Base-by-base conservation (phyloP, 2,888 invertebrate genomes). In the Ceratothoa steindachneri region DNA sequence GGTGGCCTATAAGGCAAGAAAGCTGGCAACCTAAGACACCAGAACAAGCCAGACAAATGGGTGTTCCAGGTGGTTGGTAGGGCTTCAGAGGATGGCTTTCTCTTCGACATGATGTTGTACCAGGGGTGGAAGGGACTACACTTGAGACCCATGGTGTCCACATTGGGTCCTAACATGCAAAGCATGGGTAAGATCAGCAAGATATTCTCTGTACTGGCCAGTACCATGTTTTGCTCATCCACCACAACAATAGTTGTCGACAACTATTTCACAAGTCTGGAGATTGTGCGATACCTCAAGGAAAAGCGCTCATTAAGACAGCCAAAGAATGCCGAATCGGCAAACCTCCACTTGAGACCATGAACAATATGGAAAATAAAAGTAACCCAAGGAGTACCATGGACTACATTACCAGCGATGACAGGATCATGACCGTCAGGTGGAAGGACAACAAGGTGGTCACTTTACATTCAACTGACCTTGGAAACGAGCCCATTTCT, bases 381-480 rank as follows among this genome's bases (percentile, higher is more conserved):
- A 9, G 0, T 66, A 30, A 9, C n/a, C 71, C 19, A 7, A 2
- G 71, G 9, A 71, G 74, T 30, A 55, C 74, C 24, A 3, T 29
- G 3, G 71, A 71, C 52, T 74, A 74, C n/a, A 7, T 24, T 22
- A 24, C 74, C 27, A 60, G 29, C 41, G 28, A 71, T 52, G 70
- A 73, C 31, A 71, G 67, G 1, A 71, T 71, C 53, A 53, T 75
- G n/a, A 69, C 52, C 3, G 9, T 68, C 4, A 52, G 68, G 28
- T 72, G 64, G 72, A 75, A 72, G 53, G 68, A 72, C 69, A 75
- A 72, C 55, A 75, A 68, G 29, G 64, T 75, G 2, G 68, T 75
- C 29, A 75, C 71, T 12, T 7, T 75, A 12, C 52, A 72, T 15
- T 68, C 72, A 67, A 60, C 19, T 19, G 64, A 75, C 68, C 15